phyloP scores from a whole-genome alignment of 2,113 vertebrate species.

The Ginglymostoma cirratum region DNA sequence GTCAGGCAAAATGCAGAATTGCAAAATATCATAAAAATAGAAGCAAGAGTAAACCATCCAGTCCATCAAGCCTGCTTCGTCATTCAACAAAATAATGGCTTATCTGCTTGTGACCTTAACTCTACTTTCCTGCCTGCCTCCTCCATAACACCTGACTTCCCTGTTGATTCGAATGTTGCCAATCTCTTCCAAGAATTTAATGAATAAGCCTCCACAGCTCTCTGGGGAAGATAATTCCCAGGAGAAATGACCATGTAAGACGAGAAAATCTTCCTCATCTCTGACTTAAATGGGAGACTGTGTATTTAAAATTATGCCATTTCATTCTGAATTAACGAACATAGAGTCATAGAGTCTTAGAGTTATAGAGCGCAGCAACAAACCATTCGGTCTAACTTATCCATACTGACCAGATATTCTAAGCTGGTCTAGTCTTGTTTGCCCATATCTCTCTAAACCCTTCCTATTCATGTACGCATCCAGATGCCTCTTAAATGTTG shows the following conservation, averaged over 20 bases:
- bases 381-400: too few species aligned
- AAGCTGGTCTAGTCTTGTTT: too few species aligned
- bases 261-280: not conserved
- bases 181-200: not conserved
- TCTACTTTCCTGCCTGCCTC: not conserved
- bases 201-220: not conserved
- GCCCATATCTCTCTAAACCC: too few species aligned
- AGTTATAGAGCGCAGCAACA: too few species aligned
- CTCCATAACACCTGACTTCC: not conserved
- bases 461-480: too few species aligned
- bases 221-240: not conserved
- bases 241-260: not conserved
- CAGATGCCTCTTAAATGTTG: too few species aligned
- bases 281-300: not conserved
- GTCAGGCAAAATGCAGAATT: not conserved
- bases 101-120: not conserved
- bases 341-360: too few species aligned
- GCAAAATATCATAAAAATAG: not conserved
- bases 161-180: too few species aligned
- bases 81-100: not conserved
- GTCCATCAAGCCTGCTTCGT: not conserved
- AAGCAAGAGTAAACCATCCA: not conserved
- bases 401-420: too few species aligned
- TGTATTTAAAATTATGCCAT: too few species aligned
- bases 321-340: too few species aligned